Evolutionary conservation across 2,113 vertebrate species (phyloP).

Genomic region (Scalopus aquaticus): DNA sequence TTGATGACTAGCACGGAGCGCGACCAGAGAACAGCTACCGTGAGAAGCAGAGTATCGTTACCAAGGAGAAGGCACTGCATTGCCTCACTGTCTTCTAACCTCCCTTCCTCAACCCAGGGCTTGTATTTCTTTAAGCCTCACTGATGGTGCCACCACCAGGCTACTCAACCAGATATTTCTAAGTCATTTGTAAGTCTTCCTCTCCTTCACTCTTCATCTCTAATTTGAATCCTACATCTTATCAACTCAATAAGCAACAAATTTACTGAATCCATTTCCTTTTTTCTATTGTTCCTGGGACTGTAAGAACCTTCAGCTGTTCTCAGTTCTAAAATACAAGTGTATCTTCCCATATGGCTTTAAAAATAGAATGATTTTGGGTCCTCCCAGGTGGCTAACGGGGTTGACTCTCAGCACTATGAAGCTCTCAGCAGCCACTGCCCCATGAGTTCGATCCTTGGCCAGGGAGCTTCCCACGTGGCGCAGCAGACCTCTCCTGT

Average conservation of each 20-base stretch:
- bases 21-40: neutral
- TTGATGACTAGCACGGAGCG: neutral
- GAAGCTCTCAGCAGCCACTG: too few relatives aligned
- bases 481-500: too few relatives aligned
- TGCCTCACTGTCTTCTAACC: neutral
- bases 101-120: neutral
- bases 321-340: slow-evolving; percentile 6
- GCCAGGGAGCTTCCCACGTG: too few relatives aligned
- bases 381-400: too few relatives aligned
- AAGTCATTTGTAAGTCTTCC: neutral
- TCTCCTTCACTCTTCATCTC: neutral
- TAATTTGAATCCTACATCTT: neutral
- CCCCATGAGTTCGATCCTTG: too few relatives aligned
- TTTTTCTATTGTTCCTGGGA: neutral
- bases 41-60: neutral
- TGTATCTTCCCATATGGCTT: neutral
- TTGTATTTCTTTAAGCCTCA: neutral
- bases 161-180: neutral
- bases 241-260: neutral
- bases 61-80: neutral
- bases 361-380: neutral
- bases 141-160: neutral
- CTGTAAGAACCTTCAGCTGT: neutral
- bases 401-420: too few relatives aligned
- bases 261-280: neutral